Percentiles rank a stretch among this genome's conserved stretches.
Evolutionary conservation across 53 echinoderm and acorn worm species (phyloP).

Genomic region (Holothuria scabra): DNA sequence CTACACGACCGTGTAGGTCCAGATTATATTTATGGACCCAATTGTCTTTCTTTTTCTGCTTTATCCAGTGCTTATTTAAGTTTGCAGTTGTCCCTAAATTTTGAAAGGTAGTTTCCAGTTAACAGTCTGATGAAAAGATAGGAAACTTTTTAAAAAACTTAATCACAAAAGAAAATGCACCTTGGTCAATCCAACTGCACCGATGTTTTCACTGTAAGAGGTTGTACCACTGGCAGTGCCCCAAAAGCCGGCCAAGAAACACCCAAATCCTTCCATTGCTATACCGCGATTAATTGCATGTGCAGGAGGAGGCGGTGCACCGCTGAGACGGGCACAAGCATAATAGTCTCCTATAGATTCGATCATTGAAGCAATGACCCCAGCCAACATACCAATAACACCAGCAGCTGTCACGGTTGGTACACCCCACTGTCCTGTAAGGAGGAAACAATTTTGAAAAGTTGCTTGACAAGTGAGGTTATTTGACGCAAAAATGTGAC

Average conservation of each 20-base stretch:
- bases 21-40: no score
- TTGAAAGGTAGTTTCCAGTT: neutral
- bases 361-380: conserved; percentile 82
- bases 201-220: conserved; percentile 91
- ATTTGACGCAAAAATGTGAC: no score
- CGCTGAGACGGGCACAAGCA: conserved; percentile 81
- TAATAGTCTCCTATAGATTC: conserved; percentile 91
- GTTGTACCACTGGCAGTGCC: conserved; percentile 85
- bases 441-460: neutral
- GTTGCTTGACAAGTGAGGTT: no score
- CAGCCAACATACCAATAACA: conserved; percentile 77
- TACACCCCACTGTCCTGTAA: conserved; percentile 81
- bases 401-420: conserved; percentile 75
- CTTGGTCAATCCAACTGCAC: conserved; percentile 86
- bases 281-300: conserved; percentile 86
- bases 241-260: conserved; percentile 80
- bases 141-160: neutral
- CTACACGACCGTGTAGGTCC: no score
- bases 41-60: no score
- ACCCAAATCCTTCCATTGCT: conserved; percentile 76
- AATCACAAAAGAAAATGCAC: conserved; percentile 7
- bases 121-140: neutral
- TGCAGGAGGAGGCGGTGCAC: conserved; percentile 81
- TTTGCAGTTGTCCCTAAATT: no score
- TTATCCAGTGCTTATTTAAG: neutral